Percentiles rank a stretch among this genome's conserved stretches.
Evolutionary conservation across 2,888 invertebrate species (phyloP).

Genomic region (Rhodophaea formosa): DNA sequence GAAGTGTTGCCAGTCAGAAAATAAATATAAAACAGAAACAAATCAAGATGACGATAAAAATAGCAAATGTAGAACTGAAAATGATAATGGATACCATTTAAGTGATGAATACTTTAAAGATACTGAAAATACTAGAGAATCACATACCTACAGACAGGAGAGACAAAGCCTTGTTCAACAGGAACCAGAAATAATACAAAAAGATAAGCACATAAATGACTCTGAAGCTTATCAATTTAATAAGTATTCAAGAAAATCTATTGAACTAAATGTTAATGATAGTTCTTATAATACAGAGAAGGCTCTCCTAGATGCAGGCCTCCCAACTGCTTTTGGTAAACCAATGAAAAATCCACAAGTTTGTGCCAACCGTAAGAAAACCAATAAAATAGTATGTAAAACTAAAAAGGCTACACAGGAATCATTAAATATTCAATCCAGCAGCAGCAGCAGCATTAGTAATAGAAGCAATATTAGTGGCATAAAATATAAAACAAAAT

Average conservation of each 20-base stretch:
- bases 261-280: background rate
- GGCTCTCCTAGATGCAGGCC: slow-evolving; percentile 38
- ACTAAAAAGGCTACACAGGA: background rate
- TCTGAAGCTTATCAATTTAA: background rate
- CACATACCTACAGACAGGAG: background rate
- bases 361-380: background rate
- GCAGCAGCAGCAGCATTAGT: background rate
- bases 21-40: background rate
- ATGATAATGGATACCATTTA: background rate
- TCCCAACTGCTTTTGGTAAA: slow-evolving; percentile 45
- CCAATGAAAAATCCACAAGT: slow-evolving; percentile 27
- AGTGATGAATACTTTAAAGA: background rate
- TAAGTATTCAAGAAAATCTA: background rate
- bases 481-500: background rate
- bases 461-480: background rate
- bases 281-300: slow-evolving; percentile 21
- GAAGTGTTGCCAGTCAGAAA: background rate
- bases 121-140: background rate
- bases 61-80: background rate
- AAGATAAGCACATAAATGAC: background rate
- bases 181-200: background rate
- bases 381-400: background rate
- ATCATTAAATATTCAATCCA: background rate
- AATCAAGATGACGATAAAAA: background rate
- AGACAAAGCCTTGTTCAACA: background rate